Conservation (phyloP, 2,113 vertebrate genomes). For the Neogobius melanostomus region DNA sequence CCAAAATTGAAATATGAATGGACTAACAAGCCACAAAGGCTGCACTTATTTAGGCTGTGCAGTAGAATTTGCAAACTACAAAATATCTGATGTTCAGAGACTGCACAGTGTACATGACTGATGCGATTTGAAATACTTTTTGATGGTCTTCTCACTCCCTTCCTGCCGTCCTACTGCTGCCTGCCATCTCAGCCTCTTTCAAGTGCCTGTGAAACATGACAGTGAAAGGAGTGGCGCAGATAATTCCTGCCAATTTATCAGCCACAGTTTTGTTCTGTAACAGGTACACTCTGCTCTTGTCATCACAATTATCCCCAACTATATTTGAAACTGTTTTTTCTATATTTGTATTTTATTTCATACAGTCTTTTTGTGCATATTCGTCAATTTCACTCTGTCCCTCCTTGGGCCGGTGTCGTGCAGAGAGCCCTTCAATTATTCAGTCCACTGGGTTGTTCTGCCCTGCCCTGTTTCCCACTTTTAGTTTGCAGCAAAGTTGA, state of each 20-base stretch:
- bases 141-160: slow-evolving; percentile 12
- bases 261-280: slow-evolving; percentile 57
- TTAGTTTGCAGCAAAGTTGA: slow-evolving; percentile 18
- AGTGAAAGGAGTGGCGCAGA: slow-evolving; percentile 19
- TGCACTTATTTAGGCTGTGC: too few relatives aligned
- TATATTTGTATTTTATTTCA: slow-evolving; percentile 6
- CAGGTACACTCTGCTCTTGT: slow-evolving; percentile 47
- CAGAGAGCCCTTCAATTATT: slow-evolving; percentile 70
- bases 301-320: background rate
- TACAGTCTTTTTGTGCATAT: slow-evolving; percentile 4
- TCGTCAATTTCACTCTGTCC: slow-evolving; percentile 21
- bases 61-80: too few relatives aligned
- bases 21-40: too few relatives aligned
- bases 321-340: slow-evolving; percentile 2
- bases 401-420: slow-evolving; percentile 54
- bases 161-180: slow-evolving; percentile 14
- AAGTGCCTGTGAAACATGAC: slow-evolving; percentile 9
- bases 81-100: too few relatives aligned
- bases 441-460: slow-evolving; percentile 51
- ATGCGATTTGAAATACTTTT: background rate
- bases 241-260: slow-evolving; percentile 55
- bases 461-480: slow-evolving; percentile 40
- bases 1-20: too few relatives aligned
- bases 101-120: background rate
- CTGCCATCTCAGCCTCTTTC: slow-evolving; percentile 22